Conservation (phyloP, 2,888 invertebrate genomes). For the Aquatica leii region DNA sequence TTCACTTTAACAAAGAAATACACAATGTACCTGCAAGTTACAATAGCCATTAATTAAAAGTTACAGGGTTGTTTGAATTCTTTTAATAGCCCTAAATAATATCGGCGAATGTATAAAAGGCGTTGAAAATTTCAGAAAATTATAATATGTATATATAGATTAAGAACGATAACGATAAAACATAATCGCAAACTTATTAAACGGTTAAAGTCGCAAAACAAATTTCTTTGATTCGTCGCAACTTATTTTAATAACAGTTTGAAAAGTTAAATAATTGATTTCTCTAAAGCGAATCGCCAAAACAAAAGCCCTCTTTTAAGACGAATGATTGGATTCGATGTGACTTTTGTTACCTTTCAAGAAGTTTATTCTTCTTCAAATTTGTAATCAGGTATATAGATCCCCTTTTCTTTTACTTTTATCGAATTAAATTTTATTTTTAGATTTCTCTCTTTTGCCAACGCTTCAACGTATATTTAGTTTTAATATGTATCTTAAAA, state of each 20-base stretch:
- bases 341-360: slow-evolving; percentile 44
- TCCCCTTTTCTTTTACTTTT: slow-evolving; percentile 6
- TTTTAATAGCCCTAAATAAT: background rate
- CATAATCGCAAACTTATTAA: too few species aligned
- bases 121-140: too few species aligned
- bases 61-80: slow-evolving; percentile 4
- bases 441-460: background rate
- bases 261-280: slow-evolving; percentile 48
- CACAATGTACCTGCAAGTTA: slow-evolving; percentile 21
- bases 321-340: slow-evolving; percentile 42
- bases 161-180: background rate
- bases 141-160: background rate
- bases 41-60: slow-evolving; percentile 34
- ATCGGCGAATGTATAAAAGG: too few species aligned
- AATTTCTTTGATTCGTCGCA: slow-evolving; percentile 31
- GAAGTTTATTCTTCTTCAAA: slow-evolving; percentile 31
- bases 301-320: slow-evolving; percentile 41
- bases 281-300: slow-evolving; percentile 44
- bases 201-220: slow-evolving; percentile 11
- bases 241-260: slow-evolving; percentile 47
- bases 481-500: too few species aligned
- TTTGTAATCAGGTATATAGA: slow-evolving; percentile 24
- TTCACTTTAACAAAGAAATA: slow-evolving; percentile 28
- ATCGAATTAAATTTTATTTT: background rate
- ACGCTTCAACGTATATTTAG: too few species aligned